phyloP scores from a whole-genome alignment of 2,888 invertebrate species.

The Cheilosia soror region DNA sequence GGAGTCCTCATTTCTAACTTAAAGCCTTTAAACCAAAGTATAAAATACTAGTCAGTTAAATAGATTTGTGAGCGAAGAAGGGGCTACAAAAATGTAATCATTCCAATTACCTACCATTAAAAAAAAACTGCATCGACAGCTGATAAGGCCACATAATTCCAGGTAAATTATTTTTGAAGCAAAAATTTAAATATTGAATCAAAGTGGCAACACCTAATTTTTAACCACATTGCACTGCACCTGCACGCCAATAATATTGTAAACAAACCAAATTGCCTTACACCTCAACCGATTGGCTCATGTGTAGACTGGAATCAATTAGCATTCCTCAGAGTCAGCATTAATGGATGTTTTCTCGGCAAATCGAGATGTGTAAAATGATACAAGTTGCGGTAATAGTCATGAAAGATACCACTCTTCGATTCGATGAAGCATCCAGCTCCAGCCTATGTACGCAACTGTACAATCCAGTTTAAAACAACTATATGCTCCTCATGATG shows the following conservation, averaged over 20 bases:
- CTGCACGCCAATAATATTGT: conserved; percentile 19
- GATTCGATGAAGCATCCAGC: conserved; percentile 14
- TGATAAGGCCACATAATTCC: no score
- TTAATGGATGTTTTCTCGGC: neutral
- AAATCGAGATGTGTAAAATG: conserved; percentile 3
- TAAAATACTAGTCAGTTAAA: no score
- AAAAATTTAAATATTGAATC: no score
- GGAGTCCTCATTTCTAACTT: no score
- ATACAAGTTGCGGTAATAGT: neutral
- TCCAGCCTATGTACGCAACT: conserved; percentile 34
- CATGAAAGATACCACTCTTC: neutral
- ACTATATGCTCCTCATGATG: neutral
- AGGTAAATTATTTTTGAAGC: no score
- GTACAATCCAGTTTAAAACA: conserved; percentile 63
- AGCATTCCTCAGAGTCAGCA: conserved; percentile 32
- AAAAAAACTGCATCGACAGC: no score
- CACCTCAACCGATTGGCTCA: conserved; percentile 6
- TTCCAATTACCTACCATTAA: no score
- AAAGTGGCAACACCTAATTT: conserved; percentile 40
- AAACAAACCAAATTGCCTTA: conserved; percentile 55
- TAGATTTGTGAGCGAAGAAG: no score
- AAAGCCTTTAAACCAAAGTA: no score
- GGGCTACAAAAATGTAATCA: no score
- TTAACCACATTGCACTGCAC: no score
- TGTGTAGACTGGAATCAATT: conserved; percentile 69